Base-by-base conservation (phyloP, 2,888 invertebrate species). In the Philereme vetulata region DNA sequence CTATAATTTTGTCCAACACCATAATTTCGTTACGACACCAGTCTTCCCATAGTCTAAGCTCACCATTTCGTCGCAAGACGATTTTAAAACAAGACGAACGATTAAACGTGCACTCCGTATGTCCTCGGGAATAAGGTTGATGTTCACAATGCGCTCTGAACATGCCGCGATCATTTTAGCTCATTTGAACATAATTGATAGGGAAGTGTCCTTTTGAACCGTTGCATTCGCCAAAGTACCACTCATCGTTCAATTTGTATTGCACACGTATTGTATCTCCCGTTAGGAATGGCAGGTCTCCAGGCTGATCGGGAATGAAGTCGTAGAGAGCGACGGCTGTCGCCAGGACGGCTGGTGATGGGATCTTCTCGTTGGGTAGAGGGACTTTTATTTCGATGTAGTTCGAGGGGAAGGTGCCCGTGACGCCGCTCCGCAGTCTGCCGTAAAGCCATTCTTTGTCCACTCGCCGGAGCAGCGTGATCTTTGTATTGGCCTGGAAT, bases 361-460 rank as follows among this genome's bases (percentile, higher is more conserved):
- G 72, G 6, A 71, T 33, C 3, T 68, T 59, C 47, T 90, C 87
- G 66, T 86, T 88, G 35, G 93, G 88, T 58, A 96, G 84, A 56
- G 97, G 96, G 67, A 96, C 93, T 80, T 95, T 94, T 48, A 97
- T 88, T 71, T 96, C 94, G 66, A 97, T 93, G 85, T 96, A 97
- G 84, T 94, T 96, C 32, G 93, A 90, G 1, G 98, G 98, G 86
- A 98, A 97, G 70, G 97, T 95, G 43, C 98, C 98, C 80, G 95
- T 94, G 60, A 93, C 92, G 62, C 94, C 95, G 70, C 83, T 86
- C 56, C 93, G 94, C 55, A 95, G 85, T 70, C 94, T 93, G 5
- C 98, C 98, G 78, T 93, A 94, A 66, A 96, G 86, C 98, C 98
- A 98, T 69, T 97, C 96, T 38, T 94, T 93, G 78, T 96, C 96